Evolutionary conservation across 1,140 invertebrate genomes (phyloP), one percentile per base, ranked within the genome.

Genomic region (Phocides pigmalion): DNA sequence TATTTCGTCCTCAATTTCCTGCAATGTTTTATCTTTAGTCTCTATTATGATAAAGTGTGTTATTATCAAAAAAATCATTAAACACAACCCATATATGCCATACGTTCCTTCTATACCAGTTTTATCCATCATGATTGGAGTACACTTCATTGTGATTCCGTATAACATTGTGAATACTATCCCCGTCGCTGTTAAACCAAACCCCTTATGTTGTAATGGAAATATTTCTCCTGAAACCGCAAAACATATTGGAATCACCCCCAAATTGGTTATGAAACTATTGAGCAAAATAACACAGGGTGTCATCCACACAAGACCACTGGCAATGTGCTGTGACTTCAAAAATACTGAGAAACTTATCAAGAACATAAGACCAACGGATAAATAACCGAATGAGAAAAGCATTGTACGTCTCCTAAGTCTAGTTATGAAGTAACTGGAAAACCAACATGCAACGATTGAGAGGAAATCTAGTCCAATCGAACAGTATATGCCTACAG

Each of bases 151-250:
- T 16, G 64, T 63, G 14, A 64, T 5, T 11, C 68, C 65, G 20
- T 72, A 79, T 0, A 74, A 56, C 2, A 66, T 3, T 16, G 73
- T 70, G 53, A 77, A 76, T 0, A 70, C 49, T n/a, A n/a, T n/a
- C n/a, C n/a, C n/a, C n/a, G n/a, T n/a, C n/a, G n/a, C n/a, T 15
- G 81, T 50, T 0, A 77, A 75, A 8, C 66, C 50, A 11, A 71
- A 16, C 32, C 25, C 72, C 0, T 11, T 32, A 32, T 32, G 66
- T 28, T 79, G 72, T 46, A 84, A 68, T 9, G 79, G 75, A 54
- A 77, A 72, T 16, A 82, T 63, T 64, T 82, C 81, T 0, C 71
- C 70, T 8, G 72, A 54, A 20, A 84, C 46, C 12, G 72, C 58
- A 63, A 76, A 80, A 9, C 62, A 56, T 4, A 74, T 46, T 4